A percentile compares a stretch with the other conserved stretches of the same genome.
Evolutionary conservation across 2,888 invertebrate species (phyloP).

Genomic region (Drosophila infuscata): DNA sequence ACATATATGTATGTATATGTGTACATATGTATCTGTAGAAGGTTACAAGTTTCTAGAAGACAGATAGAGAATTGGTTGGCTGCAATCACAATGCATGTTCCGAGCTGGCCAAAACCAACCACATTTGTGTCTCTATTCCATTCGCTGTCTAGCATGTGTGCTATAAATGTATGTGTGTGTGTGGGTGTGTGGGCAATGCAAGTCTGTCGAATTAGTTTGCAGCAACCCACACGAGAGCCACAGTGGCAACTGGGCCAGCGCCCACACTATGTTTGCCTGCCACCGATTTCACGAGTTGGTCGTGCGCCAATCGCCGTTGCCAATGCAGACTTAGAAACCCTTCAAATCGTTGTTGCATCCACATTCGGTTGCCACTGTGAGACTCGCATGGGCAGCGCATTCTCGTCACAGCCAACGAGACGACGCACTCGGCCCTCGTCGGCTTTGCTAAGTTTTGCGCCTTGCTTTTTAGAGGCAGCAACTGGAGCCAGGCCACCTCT

Average conservation of each 20-base stretch:
- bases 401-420: constrained; percentile 40
- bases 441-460: constrained; percentile 52
- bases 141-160: constrained; percentile 38
- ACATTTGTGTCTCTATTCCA: constrained; percentile 51
- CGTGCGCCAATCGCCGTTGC: constrained; percentile 69
- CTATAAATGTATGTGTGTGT: constrained; percentile 23
- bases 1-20: too few species aligned
- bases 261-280: not conserved
- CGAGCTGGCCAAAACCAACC: constrained; percentile 48
- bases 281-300: constrained; percentile 20
- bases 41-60: not conserved
- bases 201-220: constrained; percentile 55
- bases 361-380: constrained; percentile 53
- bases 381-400: constrained; percentile 41
- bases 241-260: not conserved
- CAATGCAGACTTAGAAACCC: constrained; percentile 70
- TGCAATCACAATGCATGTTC: constrained; percentile 12
- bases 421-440: constrained; percentile 42
- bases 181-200: constrained; percentile 44
- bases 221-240: constrained; percentile 38
- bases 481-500: constrained; percentile 27
- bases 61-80: constrained; percentile 7
- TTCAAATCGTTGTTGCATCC: constrained; percentile 76
- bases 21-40: not conserved
- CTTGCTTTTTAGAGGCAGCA: constrained; percentile 42